These are phyloP conservation scores for Venustaconcha ellipsiformis DNA, from an alignment of 1,140 invertebrate species.

Conservation along the genomic window DNA sequence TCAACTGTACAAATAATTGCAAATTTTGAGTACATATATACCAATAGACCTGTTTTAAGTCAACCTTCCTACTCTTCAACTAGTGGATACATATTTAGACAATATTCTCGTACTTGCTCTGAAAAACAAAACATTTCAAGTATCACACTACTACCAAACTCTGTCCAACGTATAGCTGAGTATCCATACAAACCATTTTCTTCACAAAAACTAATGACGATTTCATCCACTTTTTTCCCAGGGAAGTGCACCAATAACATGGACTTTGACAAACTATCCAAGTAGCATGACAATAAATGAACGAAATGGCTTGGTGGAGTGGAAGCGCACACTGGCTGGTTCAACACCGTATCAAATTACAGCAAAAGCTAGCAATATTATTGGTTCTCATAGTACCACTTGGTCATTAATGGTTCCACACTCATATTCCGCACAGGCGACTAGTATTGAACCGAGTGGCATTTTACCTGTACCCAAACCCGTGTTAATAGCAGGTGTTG, in stretches of 20 bases:
- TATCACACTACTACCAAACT: no score
- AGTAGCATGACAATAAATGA: constrained; percentile 30
- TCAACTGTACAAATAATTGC: no score
- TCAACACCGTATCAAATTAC: constrained; percentile 13
- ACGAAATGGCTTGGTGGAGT: constrained; percentile 16
- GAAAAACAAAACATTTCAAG: no score
- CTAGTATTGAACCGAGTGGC: constrained; percentile 20
- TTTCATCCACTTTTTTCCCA: constrained; percentile 6
- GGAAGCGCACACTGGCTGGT: constrained; percentile 24
- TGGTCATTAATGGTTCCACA: constrained; percentile 31
- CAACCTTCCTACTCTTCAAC: no score
- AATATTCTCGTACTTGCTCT: no score
- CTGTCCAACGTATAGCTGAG: no score
- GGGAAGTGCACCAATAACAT: constrained; percentile 34
- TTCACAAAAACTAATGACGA: no score
- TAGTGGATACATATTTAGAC: no score
- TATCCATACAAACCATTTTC: no score
- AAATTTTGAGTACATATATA: no score
- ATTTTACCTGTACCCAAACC: constrained; percentile 21
- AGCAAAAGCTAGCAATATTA: constrained; percentile 25
- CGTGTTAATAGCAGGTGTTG: constrained; percentile 29
- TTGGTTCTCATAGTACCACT: constrained; percentile 16
- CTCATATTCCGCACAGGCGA: constrained; percentile 28
- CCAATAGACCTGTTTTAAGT: no score
- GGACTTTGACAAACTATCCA: constrained; percentile 24